Percentiles rank a stretch among this genome's conserved stretches.
phyloP scores from a whole-genome alignment of 2,888 invertebrate genomes.

The Phalera bucephala region DNA sequence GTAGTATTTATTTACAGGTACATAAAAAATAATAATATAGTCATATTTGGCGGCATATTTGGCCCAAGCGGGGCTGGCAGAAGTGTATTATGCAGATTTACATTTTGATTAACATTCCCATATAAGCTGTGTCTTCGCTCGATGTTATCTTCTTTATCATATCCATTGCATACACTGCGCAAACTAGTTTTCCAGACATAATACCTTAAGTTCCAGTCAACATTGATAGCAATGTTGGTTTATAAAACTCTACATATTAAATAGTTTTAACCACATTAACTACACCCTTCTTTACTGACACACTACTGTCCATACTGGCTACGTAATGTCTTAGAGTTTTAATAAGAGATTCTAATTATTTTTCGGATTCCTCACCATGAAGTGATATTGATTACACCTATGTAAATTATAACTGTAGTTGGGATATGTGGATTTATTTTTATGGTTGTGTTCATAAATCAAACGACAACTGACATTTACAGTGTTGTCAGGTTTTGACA shows the following conservation, averaged over 20 bases:
- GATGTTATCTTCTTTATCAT: slow-evolving; percentile 45
- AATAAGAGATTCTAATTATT: slow-evolving; percentile 38
- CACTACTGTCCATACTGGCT: slow-evolving; percentile 5
- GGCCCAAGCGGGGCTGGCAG: too few relatives aligned
- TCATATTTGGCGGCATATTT: too few relatives aligned
- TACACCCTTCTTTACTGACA: slow-evolving; percentile 3
- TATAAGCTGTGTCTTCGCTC: slow-evolving; percentile 41
- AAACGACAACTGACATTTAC: too few relatives aligned
- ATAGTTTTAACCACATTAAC: slow-evolving; percentile 12
- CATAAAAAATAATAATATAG: too few relatives aligned
- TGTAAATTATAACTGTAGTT: too few relatives aligned
- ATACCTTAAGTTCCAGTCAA: slow-evolving; percentile 22
- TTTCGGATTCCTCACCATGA: slow-evolving; percentile 30
- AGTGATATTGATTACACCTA: too few relatives aligned
- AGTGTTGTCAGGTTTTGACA: too few relatives aligned
- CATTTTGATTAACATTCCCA: slow-evolving; percentile 46
- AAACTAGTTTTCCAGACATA: slow-evolving; percentile 44
- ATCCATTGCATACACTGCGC: slow-evolving; percentile 44
- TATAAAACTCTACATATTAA: slow-evolving; percentile 36
- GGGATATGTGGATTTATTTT: too few relatives aligned
- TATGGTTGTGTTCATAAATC: too few relatives aligned
- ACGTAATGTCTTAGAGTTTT: slow-evolving; percentile 29
- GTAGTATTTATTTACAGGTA: too few relatives aligned
- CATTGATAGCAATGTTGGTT: slow-evolving; percentile 32
- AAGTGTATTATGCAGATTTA: too few relatives aligned